phyloP scores from a whole-genome alignment of 1,140 invertebrate genomes.

The Sycobia sp. region DNA sequence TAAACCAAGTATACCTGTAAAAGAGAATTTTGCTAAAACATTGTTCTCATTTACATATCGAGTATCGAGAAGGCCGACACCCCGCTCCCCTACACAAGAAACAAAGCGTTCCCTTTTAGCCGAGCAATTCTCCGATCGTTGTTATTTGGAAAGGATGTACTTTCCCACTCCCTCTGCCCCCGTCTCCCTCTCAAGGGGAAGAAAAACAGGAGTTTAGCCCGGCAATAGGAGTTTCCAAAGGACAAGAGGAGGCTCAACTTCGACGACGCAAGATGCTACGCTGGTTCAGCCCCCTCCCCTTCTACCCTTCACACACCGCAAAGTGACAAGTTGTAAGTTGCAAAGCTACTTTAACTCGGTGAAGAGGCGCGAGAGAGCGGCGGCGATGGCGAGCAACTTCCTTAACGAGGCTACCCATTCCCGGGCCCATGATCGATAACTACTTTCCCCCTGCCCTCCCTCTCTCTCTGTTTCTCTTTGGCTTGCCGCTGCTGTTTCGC shows the following conservation, averaged over 20 bases:
- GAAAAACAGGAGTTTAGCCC: too few species aligned
- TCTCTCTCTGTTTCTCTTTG: background rate
- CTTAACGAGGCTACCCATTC: slow-evolving; percentile 55
- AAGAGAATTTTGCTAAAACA: too few species aligned
- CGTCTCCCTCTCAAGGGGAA: too few species aligned
- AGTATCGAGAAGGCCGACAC: too few species aligned
- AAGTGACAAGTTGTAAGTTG: slow-evolving; percentile 54
- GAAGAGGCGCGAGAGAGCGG: slow-evolving; percentile 34
- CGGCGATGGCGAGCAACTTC: slow-evolving; percentile 50
- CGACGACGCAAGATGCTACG: background rate
- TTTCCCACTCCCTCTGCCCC: background rate
- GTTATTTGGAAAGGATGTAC: background rate
- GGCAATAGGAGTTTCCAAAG: too few species aligned
- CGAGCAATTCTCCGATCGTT: background rate
- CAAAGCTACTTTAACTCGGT: slow-evolving; percentile 50
- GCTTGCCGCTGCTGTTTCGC: background rate
- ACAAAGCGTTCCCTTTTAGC: background rate
- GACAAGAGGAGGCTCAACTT: background rate
- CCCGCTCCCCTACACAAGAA: too few species aligned
- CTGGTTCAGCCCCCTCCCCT: too few species aligned
- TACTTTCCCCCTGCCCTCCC: slow-evolving; percentile 32
- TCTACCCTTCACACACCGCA: slow-evolving; percentile 29
- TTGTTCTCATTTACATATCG: too few species aligned
- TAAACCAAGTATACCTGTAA: too few species aligned
- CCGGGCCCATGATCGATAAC: slow-evolving; percentile 51